Evolutionary conservation across 2,888 invertebrate genomes (phyloP), one percentile per base, ranked within the genome.

Genomic region (Synergus laeviventris): DNA sequence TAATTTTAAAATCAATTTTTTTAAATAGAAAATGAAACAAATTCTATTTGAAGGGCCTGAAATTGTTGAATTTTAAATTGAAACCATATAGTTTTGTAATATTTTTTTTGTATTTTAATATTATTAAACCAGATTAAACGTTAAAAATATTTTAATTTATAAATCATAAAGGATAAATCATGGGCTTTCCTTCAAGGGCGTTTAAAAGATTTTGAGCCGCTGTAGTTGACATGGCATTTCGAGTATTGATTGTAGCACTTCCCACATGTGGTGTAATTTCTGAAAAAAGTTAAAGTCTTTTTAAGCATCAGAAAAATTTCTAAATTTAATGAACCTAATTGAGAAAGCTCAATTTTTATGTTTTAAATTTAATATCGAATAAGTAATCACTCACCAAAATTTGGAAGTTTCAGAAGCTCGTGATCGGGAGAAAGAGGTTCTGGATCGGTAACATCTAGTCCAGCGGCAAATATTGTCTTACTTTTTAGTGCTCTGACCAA

Each of bases 361-460:
- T 24, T 54, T 21, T 3, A 18, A 24, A 59, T 24, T 8, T 11
- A 11, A 18, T 16, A 1, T 14, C 5, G 14, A 8, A 21, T 24
- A 18, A 18, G 12, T 24, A 45, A 21, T 49, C 12, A 66, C 93
- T 92, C 90, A 97, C 97, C 95, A 87, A 95, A 95, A 91, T 98
- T 98, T 5, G 95, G 93, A 49, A 98, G 91, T 36, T 93, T 93
- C n/a, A 96, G 88, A 14, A 98, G 91, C 74, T 95, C 95, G 90
- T 97, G 94, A 88, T 95, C 94, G 11, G 93, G 90, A 0, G 97
- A 96, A 74, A 99, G 89, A 0, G 98, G 98, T 89, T 98, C 98
- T 0, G 98, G 98, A 1, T 94, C 94, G 87, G 95, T 96, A 5
- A 98, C 98, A 89, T 99, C 98, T 2, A 98, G 92, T 0, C 98